A percentile compares a stretch with the other conserved stretches of the same genome.
These are phyloP conservation scores for Ibidorhyncha struthersii DNA, from an alignment of 2,113 vertebrate genomes.

Conservation along the genomic window DNA sequence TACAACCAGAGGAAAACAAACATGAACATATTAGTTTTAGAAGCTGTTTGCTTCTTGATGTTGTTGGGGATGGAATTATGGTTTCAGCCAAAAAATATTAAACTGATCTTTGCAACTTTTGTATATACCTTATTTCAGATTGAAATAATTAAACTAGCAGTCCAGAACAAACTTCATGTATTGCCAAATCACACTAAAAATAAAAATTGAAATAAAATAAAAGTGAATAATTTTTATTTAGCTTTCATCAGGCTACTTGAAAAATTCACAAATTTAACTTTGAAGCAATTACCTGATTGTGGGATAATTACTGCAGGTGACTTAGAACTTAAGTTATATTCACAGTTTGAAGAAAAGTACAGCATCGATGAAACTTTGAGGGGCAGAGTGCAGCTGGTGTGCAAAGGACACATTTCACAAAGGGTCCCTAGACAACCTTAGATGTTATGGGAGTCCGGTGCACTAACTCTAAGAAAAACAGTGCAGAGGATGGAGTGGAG, in stretches of 20 bases:
- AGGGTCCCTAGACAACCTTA: too few species aligned
- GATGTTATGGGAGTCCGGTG: too few species aligned
- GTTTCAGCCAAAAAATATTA: not conserved
- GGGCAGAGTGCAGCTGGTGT: too few species aligned
- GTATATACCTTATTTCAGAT: not conserved
- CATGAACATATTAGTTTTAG: not conserved
- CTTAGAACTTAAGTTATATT: too few species aligned
- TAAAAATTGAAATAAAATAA: not conserved
- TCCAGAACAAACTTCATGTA: not conserved
- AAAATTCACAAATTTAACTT: not conserved
- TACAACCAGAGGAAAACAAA: not conserved
- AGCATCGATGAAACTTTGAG: too few species aligned
- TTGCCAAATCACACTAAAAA: not conserved
- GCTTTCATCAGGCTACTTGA: not conserved
- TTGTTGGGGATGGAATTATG: not conserved
- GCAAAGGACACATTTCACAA: too few species aligned
- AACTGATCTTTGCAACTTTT: not conserved
- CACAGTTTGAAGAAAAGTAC: too few species aligned
- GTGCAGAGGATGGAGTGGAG: too few species aligned
- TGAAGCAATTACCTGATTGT: not conserved
- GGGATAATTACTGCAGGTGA: too few species aligned
- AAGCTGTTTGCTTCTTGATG: not conserved
- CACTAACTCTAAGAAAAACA: too few species aligned
- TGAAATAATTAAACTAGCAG: not conserved
- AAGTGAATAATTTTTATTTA: not conserved